phyloP scores from a whole-genome alignment of 1,140 invertebrate species.

The Tyrophagus putrescentiae region DNA sequence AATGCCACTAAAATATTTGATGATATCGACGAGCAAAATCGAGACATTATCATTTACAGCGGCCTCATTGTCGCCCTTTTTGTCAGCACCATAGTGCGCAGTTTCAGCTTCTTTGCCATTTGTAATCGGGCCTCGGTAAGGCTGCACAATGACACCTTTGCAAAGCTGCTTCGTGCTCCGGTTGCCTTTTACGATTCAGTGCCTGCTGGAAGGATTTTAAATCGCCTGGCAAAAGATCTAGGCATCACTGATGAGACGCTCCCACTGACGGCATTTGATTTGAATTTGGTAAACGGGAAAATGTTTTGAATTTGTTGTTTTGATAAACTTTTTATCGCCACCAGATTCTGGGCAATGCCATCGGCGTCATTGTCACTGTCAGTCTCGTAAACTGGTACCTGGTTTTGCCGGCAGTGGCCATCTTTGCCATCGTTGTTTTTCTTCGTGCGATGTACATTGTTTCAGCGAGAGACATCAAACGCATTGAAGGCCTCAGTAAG shows the following conservation, averaged over 20 bases:
- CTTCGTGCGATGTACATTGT: constrained; percentile 54
- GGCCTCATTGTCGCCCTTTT: constrained; percentile 33
- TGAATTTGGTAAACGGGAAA: constrained; percentile 59
- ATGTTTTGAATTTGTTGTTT: constrained; percentile 46
- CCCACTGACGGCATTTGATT: constrained; percentile 61
- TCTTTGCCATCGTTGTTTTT: constrained; percentile 40
- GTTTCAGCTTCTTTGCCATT: constrained; percentile 54
- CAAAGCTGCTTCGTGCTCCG: constrained; percentile 55
- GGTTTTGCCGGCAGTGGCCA: constrained; percentile 48
- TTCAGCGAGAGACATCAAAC: constrained; percentile 69
- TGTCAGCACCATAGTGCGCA: constrained; percentile 38
- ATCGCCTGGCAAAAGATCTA: constrained; percentile 27
- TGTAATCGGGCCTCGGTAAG: constrained; percentile 59
- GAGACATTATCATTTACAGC: constrained; percentile 29
- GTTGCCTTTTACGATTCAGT: constrained; percentile 80
- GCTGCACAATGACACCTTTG: constrained; percentile 69
- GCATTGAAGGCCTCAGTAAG: constrained; percentile 55
- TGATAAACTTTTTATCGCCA: constrained; percentile 46
- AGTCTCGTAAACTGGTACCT: constrained; percentile 34
- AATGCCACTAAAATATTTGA: background rate
- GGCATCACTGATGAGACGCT: constrained; percentile 35
- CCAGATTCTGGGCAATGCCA: constrained; percentile 41
- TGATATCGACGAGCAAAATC: constrained; percentile 3
- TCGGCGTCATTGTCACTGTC: constrained; percentile 20
- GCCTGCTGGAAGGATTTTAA: constrained; percentile 39